These are phyloP conservation scores for Eclectus roratus DNA, from an alignment of 2,113 vertebrate species.

Conservation along the genomic window DNA sequence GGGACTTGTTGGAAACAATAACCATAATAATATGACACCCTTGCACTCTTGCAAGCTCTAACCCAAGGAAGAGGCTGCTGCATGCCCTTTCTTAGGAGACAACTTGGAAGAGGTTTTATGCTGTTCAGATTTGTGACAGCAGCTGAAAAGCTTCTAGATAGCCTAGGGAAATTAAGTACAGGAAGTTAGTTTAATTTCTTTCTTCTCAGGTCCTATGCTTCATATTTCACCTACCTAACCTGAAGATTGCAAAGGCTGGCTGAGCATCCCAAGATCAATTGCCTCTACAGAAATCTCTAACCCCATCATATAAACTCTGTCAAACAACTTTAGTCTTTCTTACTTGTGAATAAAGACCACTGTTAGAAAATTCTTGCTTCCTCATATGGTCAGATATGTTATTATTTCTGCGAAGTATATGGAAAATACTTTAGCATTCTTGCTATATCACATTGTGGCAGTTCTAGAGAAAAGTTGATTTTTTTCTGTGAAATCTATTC, in stretches of 20 bases:
- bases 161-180: not conserved
- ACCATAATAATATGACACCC: accelerated
- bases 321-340: not conserved
- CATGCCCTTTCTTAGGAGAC: not conserved
- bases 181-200: not conserved
- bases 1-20: not conserved
- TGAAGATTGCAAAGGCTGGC: not conserved
- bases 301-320: accelerated
- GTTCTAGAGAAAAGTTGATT: not conserved
- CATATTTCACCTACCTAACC: not conserved
- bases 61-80: not conserved
- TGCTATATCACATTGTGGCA: not conserved
- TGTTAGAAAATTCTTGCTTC: not conserved
- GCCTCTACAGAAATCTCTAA: not conserved
- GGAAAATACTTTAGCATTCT: not conserved
- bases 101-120: not conserved
- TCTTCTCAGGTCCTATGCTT: not conserved
- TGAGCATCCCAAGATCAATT: not conserved
- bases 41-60: not conserved
- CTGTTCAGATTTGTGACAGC: not conserved
- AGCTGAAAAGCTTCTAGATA: not conserved
- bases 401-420: not conserved
- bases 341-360: not conserved
- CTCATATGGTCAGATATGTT: not conserved
- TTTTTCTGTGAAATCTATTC: not conserved